phyloP scores from a whole-genome alignment of 2,113 vertebrate genomes.

The Synchiropus splendidus region DNA sequence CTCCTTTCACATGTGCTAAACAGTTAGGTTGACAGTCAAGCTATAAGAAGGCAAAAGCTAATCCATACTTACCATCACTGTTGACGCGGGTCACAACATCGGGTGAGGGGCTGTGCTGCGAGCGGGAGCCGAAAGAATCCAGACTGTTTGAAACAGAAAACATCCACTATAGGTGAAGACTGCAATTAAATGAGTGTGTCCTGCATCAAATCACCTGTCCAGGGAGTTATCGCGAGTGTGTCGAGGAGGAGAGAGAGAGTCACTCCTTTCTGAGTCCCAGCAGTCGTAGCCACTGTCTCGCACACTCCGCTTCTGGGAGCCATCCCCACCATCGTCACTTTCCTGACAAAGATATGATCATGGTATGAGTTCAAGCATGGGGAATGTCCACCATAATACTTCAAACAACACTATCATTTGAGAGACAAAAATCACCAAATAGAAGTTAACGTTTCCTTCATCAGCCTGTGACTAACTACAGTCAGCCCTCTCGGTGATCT shows the following conservation, averaged over 20 bases:
- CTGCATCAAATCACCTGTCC: conserved; percentile 44
- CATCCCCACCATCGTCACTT: conserved; percentile 73
- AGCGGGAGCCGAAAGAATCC: conserved; percentile 92
- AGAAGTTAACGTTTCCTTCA: too few species aligned
- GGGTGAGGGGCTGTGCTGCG: conserved; percentile 87
- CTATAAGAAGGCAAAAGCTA: too few species aligned
- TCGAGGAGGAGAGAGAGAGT: conserved; percentile 87
- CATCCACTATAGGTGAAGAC: too few species aligned
- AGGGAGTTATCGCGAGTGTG: conserved; percentile 88
- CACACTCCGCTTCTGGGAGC: conserved; percentile 77
- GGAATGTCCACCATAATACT: too few species aligned
- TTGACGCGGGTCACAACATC: conserved; percentile 85
- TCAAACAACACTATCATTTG: too few species aligned
- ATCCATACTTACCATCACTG: conserved; percentile 77
- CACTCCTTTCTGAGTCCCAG: conserved; percentile 93
- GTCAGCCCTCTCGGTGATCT: too few species aligned
- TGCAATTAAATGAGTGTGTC: neutral
- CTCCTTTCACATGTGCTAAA: too few species aligned
- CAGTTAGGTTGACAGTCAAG: too few species aligned
- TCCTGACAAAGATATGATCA: conserved; percentile 43
- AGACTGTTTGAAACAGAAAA: conserved; percentile 72
- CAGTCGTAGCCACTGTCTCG: conserved; percentile 97
- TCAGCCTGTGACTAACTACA: too few species aligned
- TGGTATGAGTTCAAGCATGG: too few species aligned
- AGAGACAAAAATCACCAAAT: too few species aligned